Evolutionary conservation across 2,113 vertebrate species (phyloP), one percentile per base, ranked within the genome.

Genomic region (Cochlearius cochlearius): DNA sequence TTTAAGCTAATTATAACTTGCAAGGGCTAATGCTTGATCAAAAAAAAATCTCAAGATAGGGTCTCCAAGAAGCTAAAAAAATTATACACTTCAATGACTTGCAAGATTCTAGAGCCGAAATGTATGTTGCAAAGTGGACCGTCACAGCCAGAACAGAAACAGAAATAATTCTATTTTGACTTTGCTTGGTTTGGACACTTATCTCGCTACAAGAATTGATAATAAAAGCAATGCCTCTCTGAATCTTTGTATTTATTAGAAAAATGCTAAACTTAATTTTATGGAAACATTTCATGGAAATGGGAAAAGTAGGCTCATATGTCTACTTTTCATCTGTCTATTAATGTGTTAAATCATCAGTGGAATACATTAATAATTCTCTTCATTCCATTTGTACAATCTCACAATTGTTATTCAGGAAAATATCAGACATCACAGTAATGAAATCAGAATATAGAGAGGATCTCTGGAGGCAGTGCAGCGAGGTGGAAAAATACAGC

Each of bases 181-280:
- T 93, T 67, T 76, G 30, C 38, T 88, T 85, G 41, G 8, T 89
- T 89, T 90, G 47, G 41, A 41, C 27, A 71, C 16, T 91, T 89
- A 12, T 5, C 34, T 93, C 45, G 85, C 58, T 52, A 20, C 23
- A 30, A 68, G 53, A 32, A 47, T 56, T 73, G 53, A 68, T 91
- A 79, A 87, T 56, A 62, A 86, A 76, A 95, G 30, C 76, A 83
- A 27, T 1, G 59, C 52, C 34, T 89, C 27, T 92, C 66, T 74
- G 50, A 78, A 74, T 78, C 36, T 92, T 53, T 50, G 41, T 77
- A 41, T 49, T 86, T 60, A 11, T 49, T 53, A 84, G 63, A 92
- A 94, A 95, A 96, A 92, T 55, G 15, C 74, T 95, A 76, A 56
- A 77, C 78, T 96, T n/a, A 67, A 58, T 95, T 92, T 92, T 92